A percentile compares a stretch with the other conserved stretches of the same genome.
Conservation (phyloP, 2,888 invertebrate genomes). For the Ypsolopha scabrella region DNA sequence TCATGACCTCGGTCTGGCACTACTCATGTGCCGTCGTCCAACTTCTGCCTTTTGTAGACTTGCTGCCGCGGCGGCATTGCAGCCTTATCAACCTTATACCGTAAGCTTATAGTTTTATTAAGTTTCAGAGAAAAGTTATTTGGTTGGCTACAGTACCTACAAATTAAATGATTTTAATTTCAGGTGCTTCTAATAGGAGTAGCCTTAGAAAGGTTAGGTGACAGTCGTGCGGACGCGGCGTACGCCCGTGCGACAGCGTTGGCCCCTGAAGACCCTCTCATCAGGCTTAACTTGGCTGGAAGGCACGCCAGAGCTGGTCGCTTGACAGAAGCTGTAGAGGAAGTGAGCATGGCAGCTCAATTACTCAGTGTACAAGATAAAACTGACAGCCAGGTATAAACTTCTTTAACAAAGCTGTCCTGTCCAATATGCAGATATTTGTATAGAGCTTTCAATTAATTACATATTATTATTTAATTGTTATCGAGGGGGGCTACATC, state of each 20-base stretch:
- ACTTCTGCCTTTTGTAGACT: constrained; percentile 54
- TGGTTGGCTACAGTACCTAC: too few species aligned
- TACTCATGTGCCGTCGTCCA: constrained; percentile 42
- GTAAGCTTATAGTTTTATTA: constrained; percentile 16
- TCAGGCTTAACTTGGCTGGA: constrained; percentile 47
- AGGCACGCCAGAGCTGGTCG: constrained; percentile 41
- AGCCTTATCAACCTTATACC: constrained; percentile 46
- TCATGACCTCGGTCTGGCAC: constrained; percentile 43
- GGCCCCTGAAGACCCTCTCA: constrained; percentile 38
- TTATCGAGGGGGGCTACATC: too few species aligned
- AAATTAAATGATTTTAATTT: neutral
- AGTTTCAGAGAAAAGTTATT: too few species aligned
- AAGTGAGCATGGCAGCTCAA: neutral
- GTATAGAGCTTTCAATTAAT: too few species aligned
- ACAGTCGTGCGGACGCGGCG: constrained; percentile 48
- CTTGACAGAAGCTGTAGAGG: constrained; percentile 22
- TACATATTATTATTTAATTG: too few species aligned
- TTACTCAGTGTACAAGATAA: constrained; percentile 15
- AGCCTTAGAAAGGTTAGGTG: constrained; percentile 46
- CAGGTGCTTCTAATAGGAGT: constrained; percentile 54
- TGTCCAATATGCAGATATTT: too few species aligned
- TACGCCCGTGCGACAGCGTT: constrained; percentile 36
- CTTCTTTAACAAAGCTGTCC: too few species aligned
- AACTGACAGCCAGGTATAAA: constrained; percentile 36
- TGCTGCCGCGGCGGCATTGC: constrained; percentile 47